Base-by-base conservation (phyloP, 2,888 invertebrate genomes). In the Aspidiotus rigidus region DNA sequence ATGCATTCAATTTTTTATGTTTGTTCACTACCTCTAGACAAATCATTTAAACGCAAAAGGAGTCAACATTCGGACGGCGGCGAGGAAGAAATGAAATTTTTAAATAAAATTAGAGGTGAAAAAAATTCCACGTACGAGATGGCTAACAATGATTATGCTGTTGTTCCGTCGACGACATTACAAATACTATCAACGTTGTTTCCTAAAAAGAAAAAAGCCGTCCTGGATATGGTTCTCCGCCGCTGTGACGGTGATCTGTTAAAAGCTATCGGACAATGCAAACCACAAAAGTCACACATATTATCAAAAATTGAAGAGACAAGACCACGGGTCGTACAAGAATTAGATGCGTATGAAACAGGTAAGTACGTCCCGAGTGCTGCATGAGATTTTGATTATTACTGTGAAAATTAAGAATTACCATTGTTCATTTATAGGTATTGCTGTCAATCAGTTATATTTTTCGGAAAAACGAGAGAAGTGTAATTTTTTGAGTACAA, bases 211-310 rank as follows among this genome's bases (percentile, higher is more conserved):
- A 92, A 93, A 77, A 82, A 89, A 1, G 86, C 91, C 0, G 93
- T 95, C 1, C 79, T 97, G 64, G 93, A 96, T 77, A 80, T 95
- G 73, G 92, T 95, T n/a, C 80, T 96, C 59, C 89, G 93, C 73
- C 85, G 93, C 49, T 95, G 95, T 78, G 93, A 92, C 76, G 90
- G 94, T 73, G 95, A 97, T 77, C 79, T 96, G 62, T 83, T 94
- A 13, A 90, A 90, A 74, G 90, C 93, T 8, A 92, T 94, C 67
- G 93, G 93, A 77, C 92, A 93, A 75, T 91, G 54, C 55, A 53
- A 55, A 17, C 69, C 69, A 13, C 28, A 28, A 28, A 28, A 28
- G 28, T 28, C 28, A 5, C 28, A 28, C 28, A 28, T 28, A 28
- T 28, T 28, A 28, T 28, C 28, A 28, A 28, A 28, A 28, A 28